phyloP scores from a whole-genome alignment of 2,888 invertebrate genomes.

The Ctena decussata region DNA sequence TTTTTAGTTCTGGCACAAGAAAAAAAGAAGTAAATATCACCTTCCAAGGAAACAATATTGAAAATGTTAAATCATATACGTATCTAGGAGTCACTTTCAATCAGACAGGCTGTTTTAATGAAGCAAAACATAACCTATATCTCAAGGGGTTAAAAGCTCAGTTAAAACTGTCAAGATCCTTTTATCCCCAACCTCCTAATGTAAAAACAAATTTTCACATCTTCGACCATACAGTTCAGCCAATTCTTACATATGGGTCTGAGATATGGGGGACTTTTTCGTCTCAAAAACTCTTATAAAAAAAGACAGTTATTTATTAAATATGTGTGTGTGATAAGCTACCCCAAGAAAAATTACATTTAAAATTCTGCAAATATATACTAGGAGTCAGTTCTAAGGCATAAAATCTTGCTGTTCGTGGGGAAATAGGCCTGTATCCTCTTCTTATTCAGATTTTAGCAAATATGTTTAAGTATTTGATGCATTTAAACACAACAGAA shows the following conservation, averaged over 20 bases:
- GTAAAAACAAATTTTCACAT: neutral
- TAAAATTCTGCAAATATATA: neutral
- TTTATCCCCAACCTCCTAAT: neutral
- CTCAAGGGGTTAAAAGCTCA: neutral
- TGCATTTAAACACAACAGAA: neutral
- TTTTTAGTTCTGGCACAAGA: neutral
- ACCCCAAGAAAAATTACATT: neutral
- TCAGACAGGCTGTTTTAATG: neutral
- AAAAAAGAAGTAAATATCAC: neutral
- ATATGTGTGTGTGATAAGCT: neutral
- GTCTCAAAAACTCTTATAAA: neutral
- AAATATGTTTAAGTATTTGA: neutral
- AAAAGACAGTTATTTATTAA: neutral
- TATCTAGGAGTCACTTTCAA: neutral
- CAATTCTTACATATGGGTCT: neutral
- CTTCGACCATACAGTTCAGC: neutral
- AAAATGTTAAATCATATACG: neutral
- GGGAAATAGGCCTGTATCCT: neutral
- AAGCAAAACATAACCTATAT: neutral
- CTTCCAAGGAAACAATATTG: neutral
- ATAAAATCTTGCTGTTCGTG: neutral
- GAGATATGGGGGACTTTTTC: neutral
- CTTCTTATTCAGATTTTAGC: neutral
- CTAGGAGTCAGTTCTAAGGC: neutral
- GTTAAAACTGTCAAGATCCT: neutral